phyloP scores from a whole-genome alignment of 2,113 vertebrate species.

The Setophaga kirtlandii region DNA sequence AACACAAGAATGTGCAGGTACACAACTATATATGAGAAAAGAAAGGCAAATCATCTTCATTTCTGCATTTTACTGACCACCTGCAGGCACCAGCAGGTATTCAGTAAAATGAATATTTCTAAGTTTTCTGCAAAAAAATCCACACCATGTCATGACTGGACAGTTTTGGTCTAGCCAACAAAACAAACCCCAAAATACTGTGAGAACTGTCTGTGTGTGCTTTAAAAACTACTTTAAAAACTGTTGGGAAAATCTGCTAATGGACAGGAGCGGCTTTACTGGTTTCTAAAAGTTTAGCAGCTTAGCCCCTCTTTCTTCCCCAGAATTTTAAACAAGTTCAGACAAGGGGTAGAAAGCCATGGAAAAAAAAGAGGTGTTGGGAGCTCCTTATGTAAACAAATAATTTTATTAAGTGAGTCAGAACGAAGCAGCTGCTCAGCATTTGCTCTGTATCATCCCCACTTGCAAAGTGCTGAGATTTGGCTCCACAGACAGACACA shows the following conservation, averaged over 20 bases:
- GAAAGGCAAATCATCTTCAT: neutral
- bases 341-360: neutral
- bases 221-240: neutral
- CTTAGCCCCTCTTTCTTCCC: neutral
- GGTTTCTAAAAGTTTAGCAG: constrained; percentile 1
- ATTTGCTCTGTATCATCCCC: constrained; percentile 50
- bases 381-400: constrained; percentile 53
- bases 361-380: neutral
- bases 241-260: neutral
- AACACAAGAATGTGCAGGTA: fast-evolving
- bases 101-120: no score
- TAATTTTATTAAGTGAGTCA: constrained; percentile 47
- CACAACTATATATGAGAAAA: neutral
- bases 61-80: neutral
- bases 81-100: neutral
- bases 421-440: constrained; percentile 56
- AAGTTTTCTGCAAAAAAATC: neutral
- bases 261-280: neutral
- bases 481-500: neutral
- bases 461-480: neutral
- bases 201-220: neutral
- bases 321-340: constrained; percentile 50
- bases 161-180: neutral
- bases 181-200: neutral
- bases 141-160: fast-evolving